Evolutionary conservation across 2,113 vertebrate species (phyloP).

Genomic region (Tursiops truncatus): DNA sequence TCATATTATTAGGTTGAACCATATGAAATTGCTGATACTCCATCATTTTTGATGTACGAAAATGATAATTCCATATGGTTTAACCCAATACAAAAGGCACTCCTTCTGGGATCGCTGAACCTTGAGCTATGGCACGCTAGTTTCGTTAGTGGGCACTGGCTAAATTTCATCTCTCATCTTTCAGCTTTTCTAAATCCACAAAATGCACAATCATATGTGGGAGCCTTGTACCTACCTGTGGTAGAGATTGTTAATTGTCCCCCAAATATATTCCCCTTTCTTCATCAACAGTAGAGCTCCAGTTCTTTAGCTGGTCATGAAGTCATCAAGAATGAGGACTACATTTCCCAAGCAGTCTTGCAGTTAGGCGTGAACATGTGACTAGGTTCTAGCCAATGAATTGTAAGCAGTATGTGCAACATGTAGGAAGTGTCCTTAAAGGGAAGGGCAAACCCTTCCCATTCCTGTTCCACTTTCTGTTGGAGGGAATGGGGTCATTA

Average conservation of each 20-base stretch:
- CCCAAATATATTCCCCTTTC: neutral
- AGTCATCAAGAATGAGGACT: neutral
- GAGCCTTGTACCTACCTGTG: neutral
- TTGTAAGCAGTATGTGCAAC: neutral
- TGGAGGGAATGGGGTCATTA: neutral
- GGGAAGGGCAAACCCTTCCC: neutral
- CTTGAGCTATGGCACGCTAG: neutral
- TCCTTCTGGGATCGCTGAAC: neutral
- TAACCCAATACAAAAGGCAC: neutral
- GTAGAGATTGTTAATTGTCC: neutral
- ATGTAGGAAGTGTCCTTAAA: neutral
- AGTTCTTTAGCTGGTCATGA: neutral
- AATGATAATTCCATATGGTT: neutral
- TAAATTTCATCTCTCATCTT: neutral
- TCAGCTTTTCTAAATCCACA: slow-evolving; percentile 17
- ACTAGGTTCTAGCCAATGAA: neutral
- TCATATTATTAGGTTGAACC: neutral
- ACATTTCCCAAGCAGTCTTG: neutral
- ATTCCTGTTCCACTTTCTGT: neutral
- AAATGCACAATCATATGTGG: neutral
- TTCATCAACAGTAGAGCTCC: neutral
- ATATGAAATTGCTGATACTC: neutral
- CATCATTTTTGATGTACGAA: neutral
- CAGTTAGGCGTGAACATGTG: neutral
- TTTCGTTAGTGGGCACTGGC: neutral